These are phyloP conservation scores for Myotis pilosus DNA, from an alignment of 2,797 vertebrate species.

Conservation along the genomic window DNA sequence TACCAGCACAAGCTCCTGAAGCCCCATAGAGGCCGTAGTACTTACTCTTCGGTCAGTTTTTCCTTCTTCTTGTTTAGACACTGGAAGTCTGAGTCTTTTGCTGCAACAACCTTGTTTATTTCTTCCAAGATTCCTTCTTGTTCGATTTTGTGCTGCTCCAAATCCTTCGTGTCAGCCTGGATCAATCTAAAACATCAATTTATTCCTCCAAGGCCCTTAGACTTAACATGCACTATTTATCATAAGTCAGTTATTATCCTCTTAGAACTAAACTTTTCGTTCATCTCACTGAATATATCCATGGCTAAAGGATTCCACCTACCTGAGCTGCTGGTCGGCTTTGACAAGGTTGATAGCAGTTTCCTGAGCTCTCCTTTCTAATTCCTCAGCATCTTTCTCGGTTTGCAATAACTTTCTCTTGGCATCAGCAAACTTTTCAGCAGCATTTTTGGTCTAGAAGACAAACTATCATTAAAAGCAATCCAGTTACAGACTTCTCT, in stretches of 20 bases:
- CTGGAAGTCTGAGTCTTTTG: constrained; percentile 86
- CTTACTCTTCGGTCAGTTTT: constrained; percentile 84
- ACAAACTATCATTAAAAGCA: constrained; percentile 67
- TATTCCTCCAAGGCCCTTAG: not conserved
- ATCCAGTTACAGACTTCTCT: constrained; percentile 6
- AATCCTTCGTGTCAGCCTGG: constrained; percentile 81
- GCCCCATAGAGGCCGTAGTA: not conserved
- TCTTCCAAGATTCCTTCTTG: constrained; percentile 85
- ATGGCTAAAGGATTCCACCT: not conserved
- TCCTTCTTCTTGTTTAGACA: constrained; percentile 84
- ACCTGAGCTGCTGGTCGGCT: constrained; percentile 88
- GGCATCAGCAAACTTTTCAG: constrained; percentile 82
- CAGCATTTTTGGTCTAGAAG: constrained; percentile 84
- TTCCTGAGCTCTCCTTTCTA: constrained; percentile 85
- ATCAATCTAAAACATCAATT: constrained; percentile 82
- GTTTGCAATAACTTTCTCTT: constrained; percentile 80
- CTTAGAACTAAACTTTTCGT: not conserved
- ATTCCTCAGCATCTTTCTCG: constrained; percentile 85
- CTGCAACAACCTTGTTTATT: constrained; percentile 82
- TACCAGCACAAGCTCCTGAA: not conserved
- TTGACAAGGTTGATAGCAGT: constrained; percentile 84
- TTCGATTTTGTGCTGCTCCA: constrained; percentile 83
- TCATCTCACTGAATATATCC: not conserved
- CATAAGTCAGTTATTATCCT: not conserved
- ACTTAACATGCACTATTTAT: not conserved